Evolutionary conservation across 1,140 invertebrate genomes (phyloP), one percentile per base, ranked within the genome.

Genomic region (Megalonaias nervosa): DNA sequence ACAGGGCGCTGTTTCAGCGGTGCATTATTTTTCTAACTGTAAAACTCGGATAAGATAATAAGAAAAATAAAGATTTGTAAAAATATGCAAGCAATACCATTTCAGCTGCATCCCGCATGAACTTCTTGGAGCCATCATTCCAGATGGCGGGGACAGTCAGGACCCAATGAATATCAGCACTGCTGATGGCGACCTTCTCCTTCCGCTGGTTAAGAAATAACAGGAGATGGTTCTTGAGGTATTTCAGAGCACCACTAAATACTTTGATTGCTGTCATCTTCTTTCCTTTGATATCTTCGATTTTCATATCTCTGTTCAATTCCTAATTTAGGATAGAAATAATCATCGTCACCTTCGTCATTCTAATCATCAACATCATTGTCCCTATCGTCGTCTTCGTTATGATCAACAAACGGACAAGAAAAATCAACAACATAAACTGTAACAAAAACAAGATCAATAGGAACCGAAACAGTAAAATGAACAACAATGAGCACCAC

Each of bases 91-190:
- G 12, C 62, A 64, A 23, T 64, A 64, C 66, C 66, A 38, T 48
- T 67, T 67, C 66, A 19, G 66, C 66, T 38, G 66, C 66, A 9
- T 67, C 66, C 12, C 66, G 66, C 66, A 67, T 67, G 66, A 67
- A 67, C 31, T 67, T 12, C 31, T 67, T 67, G 13, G 66, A 21
- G 1, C 26, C 21, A 23, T 67, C 66, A 26, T 67, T 67, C 66
- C 66, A 67, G 48, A 67, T 67, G 31, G 66, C 66, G 21, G 66
- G 66, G 12, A 67, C 66, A 38, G 66, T 67, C 19, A 67, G 31
- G 14, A 67, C 66, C 66, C 66, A 67, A 11, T 19, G 31, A 26
- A 67, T 38, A 13, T 67, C 66, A 19, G 13, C 31, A 1, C 48
- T 48, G 26, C 31, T 21, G 26, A 67, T 26, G 1, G 5, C 23